Conservation (phyloP, 2,113 vertebrate genomes). For the Stomatorhinus ivindoensis region DNA sequence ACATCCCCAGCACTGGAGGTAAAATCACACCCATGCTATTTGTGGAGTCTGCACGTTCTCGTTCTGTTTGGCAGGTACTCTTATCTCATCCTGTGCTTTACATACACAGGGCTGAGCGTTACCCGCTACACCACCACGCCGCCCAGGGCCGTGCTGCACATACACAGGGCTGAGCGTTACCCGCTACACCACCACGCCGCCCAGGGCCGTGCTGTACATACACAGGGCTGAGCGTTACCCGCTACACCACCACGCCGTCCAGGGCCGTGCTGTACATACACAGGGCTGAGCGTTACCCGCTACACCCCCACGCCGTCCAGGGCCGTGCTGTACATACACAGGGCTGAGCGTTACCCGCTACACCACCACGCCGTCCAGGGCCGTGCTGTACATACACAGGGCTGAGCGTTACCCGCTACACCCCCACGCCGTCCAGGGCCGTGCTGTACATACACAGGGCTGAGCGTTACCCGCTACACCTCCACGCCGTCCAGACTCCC, state of each 20-base stretch:
- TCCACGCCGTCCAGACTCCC: background rate
- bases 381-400: background rate
- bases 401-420: background rate
- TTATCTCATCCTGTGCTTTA: background rate
- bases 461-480: background rate
- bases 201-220: too few species aligned
- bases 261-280: too few species aligned
- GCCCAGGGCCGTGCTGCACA: too few species aligned
- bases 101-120: too few species aligned
- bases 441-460: background rate
- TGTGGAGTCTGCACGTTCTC: background rate
- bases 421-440: background rate
- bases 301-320: too few species aligned
- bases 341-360: background rate
- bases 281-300: too few species aligned
- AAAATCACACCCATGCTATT: background rate
- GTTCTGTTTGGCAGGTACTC: background rate
- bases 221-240: too few species aligned
- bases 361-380: background rate
- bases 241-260: too few species aligned
- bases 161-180: too few species aligned
- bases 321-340: background rate
- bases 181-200: too few species aligned
- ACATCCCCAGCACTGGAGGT: background rate
- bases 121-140: too few species aligned